These are phyloP conservation scores for Neoarius graeffei DNA, from an alignment of 2,113 vertebrate species.

Conservation along the genomic window DNA sequence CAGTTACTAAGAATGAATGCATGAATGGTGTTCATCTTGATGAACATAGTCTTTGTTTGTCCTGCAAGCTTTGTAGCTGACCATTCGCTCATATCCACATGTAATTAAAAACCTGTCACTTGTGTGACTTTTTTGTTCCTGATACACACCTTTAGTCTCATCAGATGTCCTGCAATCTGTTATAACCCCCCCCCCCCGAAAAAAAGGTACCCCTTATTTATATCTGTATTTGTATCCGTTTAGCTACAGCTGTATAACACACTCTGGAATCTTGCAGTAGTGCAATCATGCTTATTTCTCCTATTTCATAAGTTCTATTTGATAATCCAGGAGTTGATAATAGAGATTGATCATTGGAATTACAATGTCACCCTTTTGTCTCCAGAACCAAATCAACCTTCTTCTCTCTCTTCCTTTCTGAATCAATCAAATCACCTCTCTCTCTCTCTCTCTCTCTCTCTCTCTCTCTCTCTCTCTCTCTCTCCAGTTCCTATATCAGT, in stretches of 20 bases:
- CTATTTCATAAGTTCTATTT: conserved; percentile 47
- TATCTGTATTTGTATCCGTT: background rate
- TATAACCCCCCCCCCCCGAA: background rate
- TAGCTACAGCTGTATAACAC: background rate
- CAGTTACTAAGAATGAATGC: background rate
- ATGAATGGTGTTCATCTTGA: background rate
- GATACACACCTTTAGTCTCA: background rate
- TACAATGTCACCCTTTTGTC: conserved; percentile 38
- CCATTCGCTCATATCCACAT: background rate
- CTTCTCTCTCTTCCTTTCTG: conserved; percentile 32
- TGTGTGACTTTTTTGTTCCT: background rate
- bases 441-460: background rate
- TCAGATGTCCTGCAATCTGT: background rate
- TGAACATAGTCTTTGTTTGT: background rate
- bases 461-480: background rate
- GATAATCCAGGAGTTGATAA: conserved; percentile 46
- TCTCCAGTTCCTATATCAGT: conserved; percentile 14
- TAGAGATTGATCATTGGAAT: conserved; percentile 54
- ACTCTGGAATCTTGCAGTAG: background rate
- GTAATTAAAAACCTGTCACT: background rate
- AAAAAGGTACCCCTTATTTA: background rate
- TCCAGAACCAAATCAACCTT: conserved; percentile 47
- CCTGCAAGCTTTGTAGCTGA: background rate
- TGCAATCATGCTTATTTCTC: conserved; percentile 20
- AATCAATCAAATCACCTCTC: conserved; percentile 52